phyloP scores from a whole-genome alignment of 2,888 invertebrate genomes.

The Diplolepis rosae region DNA sequence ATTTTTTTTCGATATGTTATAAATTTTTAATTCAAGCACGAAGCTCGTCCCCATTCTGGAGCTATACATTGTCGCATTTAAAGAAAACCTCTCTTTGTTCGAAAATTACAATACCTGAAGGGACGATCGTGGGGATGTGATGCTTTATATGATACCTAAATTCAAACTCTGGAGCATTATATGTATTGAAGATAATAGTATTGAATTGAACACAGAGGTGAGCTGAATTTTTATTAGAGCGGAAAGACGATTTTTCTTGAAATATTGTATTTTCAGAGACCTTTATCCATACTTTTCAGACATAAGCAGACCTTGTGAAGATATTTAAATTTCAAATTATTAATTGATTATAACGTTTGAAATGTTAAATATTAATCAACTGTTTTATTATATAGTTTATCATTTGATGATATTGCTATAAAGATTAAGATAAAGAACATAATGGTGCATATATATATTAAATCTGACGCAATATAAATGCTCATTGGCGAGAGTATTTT shows the following conservation, averaged over 20 bases:
- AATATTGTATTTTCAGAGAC: too few species aligned
- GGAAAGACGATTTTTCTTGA: background rate
- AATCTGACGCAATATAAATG: conserved; percentile 4
- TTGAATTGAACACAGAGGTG: background rate
- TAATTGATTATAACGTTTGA: background rate
- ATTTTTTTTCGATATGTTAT: conserved; percentile 12
- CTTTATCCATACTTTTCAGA: too few species aligned
- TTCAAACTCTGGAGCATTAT: background rate
- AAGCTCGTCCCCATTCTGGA: background rate
- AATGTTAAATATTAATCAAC: too few species aligned
- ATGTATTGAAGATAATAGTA: conserved; percentile 1
- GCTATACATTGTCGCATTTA: conserved; percentile 12
- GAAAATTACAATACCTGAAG: conserved; percentile 4
- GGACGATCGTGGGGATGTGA: background rate
- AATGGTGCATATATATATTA: background rate
- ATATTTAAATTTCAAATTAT: background rate
- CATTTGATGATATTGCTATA: background rate
- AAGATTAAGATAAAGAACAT: background rate
- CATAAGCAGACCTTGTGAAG: too few species aligned
- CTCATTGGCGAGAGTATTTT: conserved; percentile 8
- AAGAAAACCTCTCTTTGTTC: conserved; percentile 19
- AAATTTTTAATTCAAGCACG: conserved; percentile 1
- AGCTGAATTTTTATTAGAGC: conserved; percentile 6
- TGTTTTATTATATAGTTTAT: background rate
- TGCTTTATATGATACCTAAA: conserved; percentile 1